Evolutionary conservation across 64 coral and sea anemone genomes (phyloP).

Genomic region (Montipora foliosa): DNA sequence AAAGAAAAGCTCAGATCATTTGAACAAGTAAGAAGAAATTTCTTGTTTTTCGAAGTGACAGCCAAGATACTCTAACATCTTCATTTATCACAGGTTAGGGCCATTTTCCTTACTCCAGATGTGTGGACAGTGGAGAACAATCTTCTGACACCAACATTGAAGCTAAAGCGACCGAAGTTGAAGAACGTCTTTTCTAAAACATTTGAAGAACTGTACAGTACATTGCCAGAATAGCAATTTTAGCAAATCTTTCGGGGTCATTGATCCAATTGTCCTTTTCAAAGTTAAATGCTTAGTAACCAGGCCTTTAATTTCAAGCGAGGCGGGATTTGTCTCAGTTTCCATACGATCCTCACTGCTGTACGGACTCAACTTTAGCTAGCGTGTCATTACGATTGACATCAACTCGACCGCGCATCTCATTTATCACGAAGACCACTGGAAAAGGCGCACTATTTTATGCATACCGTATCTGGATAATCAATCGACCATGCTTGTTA

Average conservation of each 20-base stretch:
- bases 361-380: too few relatives aligned
- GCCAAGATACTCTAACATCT: not conserved
- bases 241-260: not conserved
- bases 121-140: slow-evolving; percentile 85
- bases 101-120: slow-evolving; percentile 66
- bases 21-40: slow-evolving; percentile 63
- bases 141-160: slow-evolving; percentile 84
- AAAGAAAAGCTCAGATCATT: slow-evolving; percentile 89
- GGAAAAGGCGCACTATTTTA: too few relatives aligned
- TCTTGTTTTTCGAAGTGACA: too few relatives aligned
- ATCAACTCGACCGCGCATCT: too few relatives aligned
- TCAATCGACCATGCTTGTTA: too few relatives aligned
- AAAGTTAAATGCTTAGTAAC: not conserved
- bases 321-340: not conserved
- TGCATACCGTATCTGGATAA: too few relatives aligned
- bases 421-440: too few relatives aligned
- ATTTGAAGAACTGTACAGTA: slow-evolving; percentile 78
- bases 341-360: too few relatives aligned
- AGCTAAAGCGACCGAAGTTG: slow-evolving; percentile 74
- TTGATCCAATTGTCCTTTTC: too few relatives aligned
- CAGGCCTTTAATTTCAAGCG: not conserved
- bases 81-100: slow-evolving; percentile 69
- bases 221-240: slow-evolving; percentile 63
- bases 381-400: too few relatives aligned
- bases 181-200: slow-evolving; percentile 73